A percentile compares a stretch with the other conserved stretches of the same genome.
phyloP scores from a whole-genome alignment of 2,888 invertebrate species.

The Danaus chrysippus region DNA sequence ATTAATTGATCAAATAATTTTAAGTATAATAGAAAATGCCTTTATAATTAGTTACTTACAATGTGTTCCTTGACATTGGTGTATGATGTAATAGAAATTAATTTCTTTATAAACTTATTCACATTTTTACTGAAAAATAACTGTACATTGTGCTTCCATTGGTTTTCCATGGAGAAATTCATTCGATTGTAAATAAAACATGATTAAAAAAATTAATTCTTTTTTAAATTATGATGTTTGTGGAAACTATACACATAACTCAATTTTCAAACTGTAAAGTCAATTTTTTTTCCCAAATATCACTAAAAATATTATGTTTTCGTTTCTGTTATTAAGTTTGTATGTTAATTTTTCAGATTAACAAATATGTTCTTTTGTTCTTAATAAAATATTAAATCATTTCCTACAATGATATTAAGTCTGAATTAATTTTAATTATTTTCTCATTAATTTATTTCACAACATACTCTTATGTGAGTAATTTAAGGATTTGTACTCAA shows the following conservation, averaged over 20 bases:
- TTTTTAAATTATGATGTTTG: too few relatives aligned
- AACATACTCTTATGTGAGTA: neutral
- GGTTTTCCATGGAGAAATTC: neutral
- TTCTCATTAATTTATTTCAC: conserved; percentile 1
- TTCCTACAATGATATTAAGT: neutral
- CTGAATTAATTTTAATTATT: neutral
- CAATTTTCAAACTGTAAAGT: too few relatives aligned
- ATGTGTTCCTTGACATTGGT: neutral
- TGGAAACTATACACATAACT: too few relatives aligned
- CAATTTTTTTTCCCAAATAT: too few relatives aligned
- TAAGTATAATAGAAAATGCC: conserved; percentile 12
- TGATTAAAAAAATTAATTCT: too few relatives aligned
- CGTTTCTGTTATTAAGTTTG: too few relatives aligned
- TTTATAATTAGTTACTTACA: conserved; percentile 9
- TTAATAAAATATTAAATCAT: conserved; percentile 4
- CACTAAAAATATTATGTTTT: too few relatives aligned
- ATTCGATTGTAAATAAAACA: too few relatives aligned
- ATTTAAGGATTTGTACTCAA: neutral
- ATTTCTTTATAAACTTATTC: neutral
- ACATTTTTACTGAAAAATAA: neutral
- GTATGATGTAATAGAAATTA: neutral
- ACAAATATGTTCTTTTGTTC: neutral
- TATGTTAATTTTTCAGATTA: neutral
- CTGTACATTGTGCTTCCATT: conserved; percentile 3
- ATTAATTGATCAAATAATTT: conserved; percentile 24